phyloP scores from a whole-genome alignment of 2,113 vertebrate species.

The Maccullochella peelii region DNA sequence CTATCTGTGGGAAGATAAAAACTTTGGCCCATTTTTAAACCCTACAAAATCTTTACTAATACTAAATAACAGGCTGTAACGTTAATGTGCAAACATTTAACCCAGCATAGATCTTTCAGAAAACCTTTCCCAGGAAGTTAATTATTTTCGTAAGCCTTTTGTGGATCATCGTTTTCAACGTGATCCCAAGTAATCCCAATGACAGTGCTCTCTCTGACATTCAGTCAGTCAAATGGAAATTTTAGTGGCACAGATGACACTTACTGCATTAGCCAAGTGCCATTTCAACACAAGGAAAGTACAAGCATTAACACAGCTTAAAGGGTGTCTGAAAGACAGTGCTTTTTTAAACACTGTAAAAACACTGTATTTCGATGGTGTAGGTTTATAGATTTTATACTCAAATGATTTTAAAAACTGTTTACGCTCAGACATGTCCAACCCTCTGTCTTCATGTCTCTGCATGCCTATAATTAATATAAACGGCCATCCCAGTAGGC shows the following conservation, averaged over 20 bases:
- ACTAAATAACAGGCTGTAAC: conserved; percentile 22
- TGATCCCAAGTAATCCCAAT: background rate
- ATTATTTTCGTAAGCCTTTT: background rate
- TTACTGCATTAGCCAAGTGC: background rate
- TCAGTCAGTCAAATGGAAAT: background rate
- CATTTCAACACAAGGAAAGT: background rate
- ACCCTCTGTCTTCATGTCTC: background rate
- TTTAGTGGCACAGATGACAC: background rate
- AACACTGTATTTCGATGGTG: background rate
- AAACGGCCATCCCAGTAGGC: background rate
- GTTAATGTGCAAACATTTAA: conserved; percentile 25
- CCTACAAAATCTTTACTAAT: conserved; percentile 33
- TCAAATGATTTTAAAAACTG: background rate
- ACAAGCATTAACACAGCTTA: background rate
- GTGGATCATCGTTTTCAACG: background rate
- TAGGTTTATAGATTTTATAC: background rate
- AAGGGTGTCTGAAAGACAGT: background rate
- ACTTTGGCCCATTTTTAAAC: conserved; percentile 33
- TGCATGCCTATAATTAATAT: background rate
- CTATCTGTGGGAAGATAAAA: conserved; percentile 43
- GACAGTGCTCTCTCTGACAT: background rate
- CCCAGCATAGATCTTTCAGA: background rate
- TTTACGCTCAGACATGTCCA: background rate
- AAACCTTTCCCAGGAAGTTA: background rate
- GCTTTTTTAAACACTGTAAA: background rate